phyloP scores from a whole-genome alignment of 2,888 invertebrate genomes.

The Acleris laterana region DNA sequence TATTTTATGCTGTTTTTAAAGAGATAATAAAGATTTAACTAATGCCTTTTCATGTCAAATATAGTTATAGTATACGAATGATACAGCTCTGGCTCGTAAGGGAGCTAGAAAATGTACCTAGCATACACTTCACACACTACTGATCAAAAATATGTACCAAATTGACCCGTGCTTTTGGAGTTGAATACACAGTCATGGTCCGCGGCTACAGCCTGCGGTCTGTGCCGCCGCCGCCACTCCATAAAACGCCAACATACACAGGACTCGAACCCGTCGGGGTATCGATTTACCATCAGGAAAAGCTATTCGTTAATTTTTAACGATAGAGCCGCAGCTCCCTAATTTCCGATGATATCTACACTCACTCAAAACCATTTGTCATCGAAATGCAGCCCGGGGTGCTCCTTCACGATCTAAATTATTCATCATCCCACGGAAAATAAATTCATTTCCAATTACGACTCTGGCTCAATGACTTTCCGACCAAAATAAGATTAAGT shows the following conservation, averaged over 20 bases:
- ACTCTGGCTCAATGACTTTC: slow-evolving; percentile 11
- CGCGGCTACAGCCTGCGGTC: too few relatives aligned
- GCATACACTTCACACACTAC: too few relatives aligned
- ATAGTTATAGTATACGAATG: too few relatives aligned
- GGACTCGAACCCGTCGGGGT: slow-evolving; percentile 39
- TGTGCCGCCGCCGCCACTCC: neutral
- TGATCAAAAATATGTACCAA: too few relatives aligned
- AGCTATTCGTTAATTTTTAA: slow-evolving; percentile 74
- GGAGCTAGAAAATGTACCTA: too few relatives aligned
- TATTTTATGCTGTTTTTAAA: too few relatives aligned
- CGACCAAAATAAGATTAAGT: neutral
- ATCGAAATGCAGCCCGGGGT: slow-evolving; percentile 55
- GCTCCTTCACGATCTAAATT: slow-evolving; percentile 44
- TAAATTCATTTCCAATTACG: slow-evolving; percentile 39
- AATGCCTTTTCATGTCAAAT: too few relatives aligned
- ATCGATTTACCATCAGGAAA: slow-evolving; percentile 76
- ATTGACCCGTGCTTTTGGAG: too few relatives aligned
- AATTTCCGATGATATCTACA: slow-evolving; percentile 69
- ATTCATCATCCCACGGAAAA: slow-evolving; percentile 41
- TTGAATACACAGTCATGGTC: too few relatives aligned
- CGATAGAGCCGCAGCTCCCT: slow-evolving; percentile 61
- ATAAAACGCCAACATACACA: neutral
- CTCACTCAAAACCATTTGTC: slow-evolving; percentile 52
- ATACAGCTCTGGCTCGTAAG: too few relatives aligned
- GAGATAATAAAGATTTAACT: too few relatives aligned